Percentiles rank a stretch among this genome's conserved stretches.
Evolutionary conservation across 2,113 vertebrate species (phyloP).

Genomic region (Leptobrachium leishanense): DNA sequence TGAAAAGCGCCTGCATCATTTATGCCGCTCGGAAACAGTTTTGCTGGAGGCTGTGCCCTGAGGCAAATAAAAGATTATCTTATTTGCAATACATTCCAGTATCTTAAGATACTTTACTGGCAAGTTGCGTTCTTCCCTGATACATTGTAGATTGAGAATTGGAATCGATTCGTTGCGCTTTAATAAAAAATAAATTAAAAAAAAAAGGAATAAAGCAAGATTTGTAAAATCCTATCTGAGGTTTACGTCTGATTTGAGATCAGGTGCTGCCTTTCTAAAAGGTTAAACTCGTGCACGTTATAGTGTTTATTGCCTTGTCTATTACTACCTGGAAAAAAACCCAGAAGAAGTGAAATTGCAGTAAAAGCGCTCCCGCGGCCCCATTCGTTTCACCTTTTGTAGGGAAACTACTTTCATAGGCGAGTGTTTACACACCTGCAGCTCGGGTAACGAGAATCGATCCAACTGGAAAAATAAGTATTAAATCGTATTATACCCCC

Average conservation of each 20-base stretch:
- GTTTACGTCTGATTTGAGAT: not conserved
- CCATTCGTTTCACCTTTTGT: not conserved
- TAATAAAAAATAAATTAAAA: not conserved
- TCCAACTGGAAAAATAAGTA: not conserved
- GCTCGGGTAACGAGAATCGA: not conserved
- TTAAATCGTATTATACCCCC: not conserved
- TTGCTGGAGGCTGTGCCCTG: slow-evolving; percentile 56
- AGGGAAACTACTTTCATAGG: not conserved
- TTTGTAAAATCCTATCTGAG: slow-evolving; percentile 19
- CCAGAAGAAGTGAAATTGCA: not conserved
- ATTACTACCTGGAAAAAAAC: not conserved
- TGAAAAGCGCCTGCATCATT: not conserved
- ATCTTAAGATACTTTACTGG: slow-evolving; percentile 55
- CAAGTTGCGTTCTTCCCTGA: slow-evolving; percentile 53
- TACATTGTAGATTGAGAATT: slow-evolving; percentile 41
- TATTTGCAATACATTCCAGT: slow-evolving; percentile 53
- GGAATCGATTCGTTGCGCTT: slow-evolving; percentile 31
- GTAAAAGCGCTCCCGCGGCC: not conserved
- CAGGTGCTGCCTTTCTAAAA: not conserved
- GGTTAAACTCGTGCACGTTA: slow-evolving; percentile 6
- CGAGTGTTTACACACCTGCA: not conserved
- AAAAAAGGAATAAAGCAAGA: slow-evolving; percentile 13
- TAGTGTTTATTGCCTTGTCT: not conserved
- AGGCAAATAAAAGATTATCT: slow-evolving; percentile 56
- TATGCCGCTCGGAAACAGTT: not conserved